Evolutionary conservation across 2,113 vertebrate species (phyloP).

Genomic region (Columbina picui): DNA sequence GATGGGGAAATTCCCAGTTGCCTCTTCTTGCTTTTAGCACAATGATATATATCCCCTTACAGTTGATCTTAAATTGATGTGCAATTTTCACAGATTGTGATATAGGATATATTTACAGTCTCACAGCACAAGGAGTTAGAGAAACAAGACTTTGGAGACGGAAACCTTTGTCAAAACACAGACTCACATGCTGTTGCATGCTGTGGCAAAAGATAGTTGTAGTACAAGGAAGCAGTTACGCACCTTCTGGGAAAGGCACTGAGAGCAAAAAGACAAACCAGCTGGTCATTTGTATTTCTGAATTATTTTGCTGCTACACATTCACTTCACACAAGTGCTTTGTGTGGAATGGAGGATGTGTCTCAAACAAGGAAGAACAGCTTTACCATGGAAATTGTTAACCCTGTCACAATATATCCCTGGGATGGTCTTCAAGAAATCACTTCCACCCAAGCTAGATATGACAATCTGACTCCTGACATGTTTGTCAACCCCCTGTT

Average conservation of each 20-base stretch:
- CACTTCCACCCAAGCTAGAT: background rate
- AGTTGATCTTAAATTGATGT: background rate
- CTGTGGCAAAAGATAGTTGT: background rate
- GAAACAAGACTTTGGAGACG: background rate
- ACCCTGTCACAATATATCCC: background rate
- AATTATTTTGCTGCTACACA: background rate
- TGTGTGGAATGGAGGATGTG: background rate
- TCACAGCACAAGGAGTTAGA: background rate
- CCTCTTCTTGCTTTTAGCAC: background rate
- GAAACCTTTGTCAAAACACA: background rate
- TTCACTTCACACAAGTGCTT: background rate
- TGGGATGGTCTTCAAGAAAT: background rate
- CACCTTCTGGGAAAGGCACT: accelerated
- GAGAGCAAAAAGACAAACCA: background rate
- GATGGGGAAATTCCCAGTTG: background rate
- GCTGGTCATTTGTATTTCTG: background rate
- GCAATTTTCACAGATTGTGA: background rate
- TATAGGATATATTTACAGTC: background rate
- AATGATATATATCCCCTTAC: background rate
- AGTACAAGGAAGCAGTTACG: background rate
- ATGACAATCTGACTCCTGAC: background rate
- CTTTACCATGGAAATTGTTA: background rate
- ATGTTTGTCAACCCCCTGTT: background rate
- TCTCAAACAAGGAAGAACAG: background rate
- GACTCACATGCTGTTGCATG: background rate